These are phyloP conservation scores for Drosophila leontia DNA, from an alignment of 1,140 invertebrate genomes.

Conservation along the genomic window DNA sequence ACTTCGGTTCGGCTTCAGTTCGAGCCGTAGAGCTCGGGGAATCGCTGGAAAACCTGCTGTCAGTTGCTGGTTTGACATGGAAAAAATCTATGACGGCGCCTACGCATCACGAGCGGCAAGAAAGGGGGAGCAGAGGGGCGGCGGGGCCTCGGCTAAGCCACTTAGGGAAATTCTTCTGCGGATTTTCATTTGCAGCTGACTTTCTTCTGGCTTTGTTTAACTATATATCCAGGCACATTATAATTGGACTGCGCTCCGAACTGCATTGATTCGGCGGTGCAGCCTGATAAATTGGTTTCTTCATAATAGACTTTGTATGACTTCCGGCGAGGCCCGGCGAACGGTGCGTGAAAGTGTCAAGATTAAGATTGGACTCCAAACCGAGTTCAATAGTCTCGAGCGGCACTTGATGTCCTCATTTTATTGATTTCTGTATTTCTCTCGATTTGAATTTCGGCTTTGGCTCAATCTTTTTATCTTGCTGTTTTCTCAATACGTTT, in stretches of 20 bases:
- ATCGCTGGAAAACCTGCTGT: constrained; percentile 75
- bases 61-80: constrained; percentile 77
- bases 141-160: constrained; percentile 59
- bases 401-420: constrained; percentile 69
- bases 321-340: constrained; percentile 56
- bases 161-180: constrained; percentile 79
- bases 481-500: constrained; percentile 38
- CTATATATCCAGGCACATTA: constrained; percentile 37
- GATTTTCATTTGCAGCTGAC: constrained; percentile 76
- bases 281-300: constrained; percentile 75
- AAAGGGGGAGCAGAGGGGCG: constrained; percentile 9
- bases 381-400: constrained; percentile 47
- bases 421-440: constrained; percentile 54
- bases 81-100: constrained; percentile 75
- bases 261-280: constrained; percentile 52
- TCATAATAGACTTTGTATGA: constrained; percentile 73
- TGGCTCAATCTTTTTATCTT: constrained; percentile 22
- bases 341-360: constrained; percentile 61
- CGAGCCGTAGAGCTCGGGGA: constrained; percentile 39
- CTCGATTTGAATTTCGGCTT: constrained; percentile 31
- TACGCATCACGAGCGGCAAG: constrained; percentile 67
- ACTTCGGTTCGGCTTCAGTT: constrained; percentile 63
- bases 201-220: constrained; percentile 74
- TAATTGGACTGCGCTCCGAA: constrained; percentile 54
- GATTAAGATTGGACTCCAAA: constrained; percentile 40